Percentiles rank a stretch among this genome's conserved stretches.
Conservation (phyloP, 2,797 vertebrate species). For the Falco biarmicus region DNA sequence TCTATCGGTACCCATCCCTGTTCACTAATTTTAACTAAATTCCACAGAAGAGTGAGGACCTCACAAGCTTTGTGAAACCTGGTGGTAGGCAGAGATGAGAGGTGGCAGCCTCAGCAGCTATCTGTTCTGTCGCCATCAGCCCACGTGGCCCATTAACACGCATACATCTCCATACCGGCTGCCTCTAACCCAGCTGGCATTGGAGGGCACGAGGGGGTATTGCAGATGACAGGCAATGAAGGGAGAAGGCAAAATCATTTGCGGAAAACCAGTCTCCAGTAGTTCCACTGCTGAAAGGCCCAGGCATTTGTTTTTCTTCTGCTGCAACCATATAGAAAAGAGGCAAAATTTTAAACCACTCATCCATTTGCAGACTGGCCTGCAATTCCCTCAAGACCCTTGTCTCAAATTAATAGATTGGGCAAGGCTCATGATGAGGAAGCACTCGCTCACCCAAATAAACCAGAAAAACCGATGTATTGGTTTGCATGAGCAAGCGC, state of each 20-base stretch:
- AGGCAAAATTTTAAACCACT: not conserved
- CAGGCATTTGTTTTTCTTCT: not conserved
- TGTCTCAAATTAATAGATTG: not conserved
- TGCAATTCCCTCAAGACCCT: not conserved
- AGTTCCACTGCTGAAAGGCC: not conserved
- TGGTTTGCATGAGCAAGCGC: not conserved
- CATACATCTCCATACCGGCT: not conserved
- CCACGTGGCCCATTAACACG: not conserved
- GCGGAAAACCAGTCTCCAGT: not conserved
- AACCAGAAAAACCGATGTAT: not conserved
- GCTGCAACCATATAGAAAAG: not conserved
- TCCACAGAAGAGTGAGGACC: fast-evolving
- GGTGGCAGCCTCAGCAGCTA: not conserved
- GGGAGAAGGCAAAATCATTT: not conserved
- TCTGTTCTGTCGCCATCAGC: not conserved
- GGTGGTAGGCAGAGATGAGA: not conserved
- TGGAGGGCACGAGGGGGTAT: not conserved
- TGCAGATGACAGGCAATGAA: not conserved
- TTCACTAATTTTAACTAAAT: not conserved
- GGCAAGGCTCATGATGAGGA: not conserved
- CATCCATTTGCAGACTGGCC: not conserved
- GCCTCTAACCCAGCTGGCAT: not conserved
- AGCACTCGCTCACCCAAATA: not conserved
- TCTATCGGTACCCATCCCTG: not conserved
- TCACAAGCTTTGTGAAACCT: not conserved